Base-by-base conservation (phyloP, 2,888 invertebrate species). In the Perizoma affinitatum region DNA sequence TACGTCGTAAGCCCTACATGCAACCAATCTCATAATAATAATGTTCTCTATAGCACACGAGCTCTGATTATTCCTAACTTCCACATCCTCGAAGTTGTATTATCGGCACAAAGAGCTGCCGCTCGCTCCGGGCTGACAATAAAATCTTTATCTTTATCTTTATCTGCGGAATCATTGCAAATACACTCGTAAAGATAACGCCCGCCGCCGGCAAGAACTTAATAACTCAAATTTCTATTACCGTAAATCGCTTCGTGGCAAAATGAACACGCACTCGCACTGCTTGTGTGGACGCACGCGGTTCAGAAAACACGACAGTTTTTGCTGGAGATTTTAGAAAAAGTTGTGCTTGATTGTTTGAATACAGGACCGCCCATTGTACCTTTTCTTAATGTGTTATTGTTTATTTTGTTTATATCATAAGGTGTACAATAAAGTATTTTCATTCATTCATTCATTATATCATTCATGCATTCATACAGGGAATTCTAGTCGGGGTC, bases 191-290 rank as follows among this genome's bases (percentile, higher is more conserved):
- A 73, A 73, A 83, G 86, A 84, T 81, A 80, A 73, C 76, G 65
- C 67, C 58, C 58, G 69, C 79, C 78, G 72, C 70, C 63, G 75
- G 80, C 75, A 69, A 66, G 71, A 72, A 73, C 72, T 79, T 79
- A 79, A 79, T 86, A 84, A 86, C 82, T 85, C 84, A 82, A 78
- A 82, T 85, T 84, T 86, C 83, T 83, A 84, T 85, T 82, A 84
- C 80, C 75, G 76, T 82, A 83, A 81, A 83, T 83, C 79, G 73
- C 73, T 75, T 74, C 70, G 76, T 64, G 74, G 72, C 73, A 68
- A 67, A 73, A 70, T 67, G 54, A 69, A 65, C 68, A 76, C 74
- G 72, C 71, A 72, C 70, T 75, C 73, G 71, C 69, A 73, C 72
- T 75, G 68, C 57, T n/a, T 68, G 46, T 9, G 42, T 46, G 6